Percentiles rank a stretch among this genome's conserved stretches.
Evolutionary conservation across 2,113 vertebrate species (phyloP).

Genomic region (Pachycephala philippinensis): DNA sequence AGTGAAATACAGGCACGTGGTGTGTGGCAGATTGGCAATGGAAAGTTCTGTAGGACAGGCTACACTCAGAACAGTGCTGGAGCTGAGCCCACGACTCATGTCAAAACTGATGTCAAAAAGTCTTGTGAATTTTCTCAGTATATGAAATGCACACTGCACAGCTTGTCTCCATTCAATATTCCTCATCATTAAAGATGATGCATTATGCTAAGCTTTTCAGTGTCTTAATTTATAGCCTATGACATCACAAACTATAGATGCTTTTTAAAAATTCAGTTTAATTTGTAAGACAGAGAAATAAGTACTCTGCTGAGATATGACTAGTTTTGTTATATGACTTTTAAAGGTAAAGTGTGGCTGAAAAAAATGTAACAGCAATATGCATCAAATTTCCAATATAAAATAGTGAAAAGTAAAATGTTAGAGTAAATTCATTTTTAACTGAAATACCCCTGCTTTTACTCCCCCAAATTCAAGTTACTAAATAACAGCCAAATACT

Average conservation of each 20-base stretch:
- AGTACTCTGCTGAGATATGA: neutral
- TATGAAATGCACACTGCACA: neutral
- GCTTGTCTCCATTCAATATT: neutral
- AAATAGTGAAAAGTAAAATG: neutral
- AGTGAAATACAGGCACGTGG: neutral
- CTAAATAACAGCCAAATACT: neutral
- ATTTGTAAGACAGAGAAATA: neutral
- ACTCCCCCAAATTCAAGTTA: neutral
- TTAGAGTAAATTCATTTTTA: neutral
- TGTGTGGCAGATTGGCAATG: neutral
- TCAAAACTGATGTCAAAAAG: conserved; percentile 1
- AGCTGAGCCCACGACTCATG: neutral
- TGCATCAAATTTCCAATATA: neutral
- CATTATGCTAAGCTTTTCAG: neutral
- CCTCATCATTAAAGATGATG: neutral
- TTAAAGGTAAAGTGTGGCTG: neutral
- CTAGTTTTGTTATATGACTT: neutral
- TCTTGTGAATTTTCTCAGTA: neutral
- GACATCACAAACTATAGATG: neutral
- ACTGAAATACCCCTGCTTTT: neutral
- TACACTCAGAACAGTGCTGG: neutral
- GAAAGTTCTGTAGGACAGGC: neutral
- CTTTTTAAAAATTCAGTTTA: neutral
- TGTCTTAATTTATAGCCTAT: neutral
- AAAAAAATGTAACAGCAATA: neutral